Evolutionary conservation across 1,140 invertebrate genomes (phyloP), one percentile per base, ranked within the genome.

Genomic region (Pseudomyrmex sp.): DNA sequence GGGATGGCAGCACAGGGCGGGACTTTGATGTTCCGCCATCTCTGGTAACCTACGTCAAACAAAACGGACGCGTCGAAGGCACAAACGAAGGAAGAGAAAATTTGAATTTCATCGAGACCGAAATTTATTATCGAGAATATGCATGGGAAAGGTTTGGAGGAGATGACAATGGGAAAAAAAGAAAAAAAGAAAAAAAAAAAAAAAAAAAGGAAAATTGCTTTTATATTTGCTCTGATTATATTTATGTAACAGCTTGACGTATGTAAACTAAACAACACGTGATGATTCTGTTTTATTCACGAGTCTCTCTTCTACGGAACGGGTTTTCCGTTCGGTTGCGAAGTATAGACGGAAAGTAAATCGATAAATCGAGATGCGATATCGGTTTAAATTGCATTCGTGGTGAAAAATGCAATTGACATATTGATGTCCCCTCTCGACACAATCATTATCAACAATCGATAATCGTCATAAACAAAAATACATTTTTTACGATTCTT

Each of bases 401-500:
- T 91, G 91, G 90, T 92, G 88, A 82, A 2, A 35, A 75, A 85
- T 13, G 85, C 13, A 10, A 9, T 54, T 72, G 59, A 85, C 48
- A 69, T n/a, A 20, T 61, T 23, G 20, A 50, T 48, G 23, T 63
- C 46, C 26, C 62, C 20, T 79, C 61, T 79, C 61, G 46, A 63
- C 20, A 54, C 5, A 4, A 10, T 9, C 23, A 59, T 44, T 23
- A 15, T 26, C 18, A 26, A 35, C 44, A 56, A 46, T 50, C 35
- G n/a, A 26, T n/a, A 26, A 20, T 56, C 3, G 59, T n/a, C 12
- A 35, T 35, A 7, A 35, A 35, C 35, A 12, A 10, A 52, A 46
- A 8, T 10, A 15, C 79, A 35, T 35, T 35, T 35, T 35, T 72
- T 93, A 94, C 48, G 92, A 83, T 54, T 94, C 94, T 35, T 94